A percentile compares a stretch with the other conserved stretches of the same genome.
These are phyloP conservation scores for Drosophila bunnanda DNA, from an alignment of 2,888 invertebrate species.

Conservation along the genomic window DNA sequence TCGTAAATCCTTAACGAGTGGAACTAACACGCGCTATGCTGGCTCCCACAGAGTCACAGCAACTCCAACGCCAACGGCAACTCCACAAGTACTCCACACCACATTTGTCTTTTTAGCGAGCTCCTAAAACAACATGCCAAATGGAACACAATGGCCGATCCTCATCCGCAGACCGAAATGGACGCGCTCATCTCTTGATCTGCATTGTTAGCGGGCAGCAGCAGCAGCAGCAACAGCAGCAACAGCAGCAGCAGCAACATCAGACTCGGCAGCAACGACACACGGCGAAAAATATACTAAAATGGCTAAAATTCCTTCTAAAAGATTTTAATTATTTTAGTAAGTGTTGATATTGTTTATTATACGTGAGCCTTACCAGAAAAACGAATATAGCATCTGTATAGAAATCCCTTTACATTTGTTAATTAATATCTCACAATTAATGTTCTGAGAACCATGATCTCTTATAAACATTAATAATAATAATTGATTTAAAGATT, in stretches of 20 bases:
- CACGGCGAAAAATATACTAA: conserved; percentile 9
- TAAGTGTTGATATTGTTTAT: not conserved
- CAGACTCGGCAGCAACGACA: conserved; percentile 2
- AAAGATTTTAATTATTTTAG: not conserved
- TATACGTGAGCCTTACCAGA: too few relatives aligned
- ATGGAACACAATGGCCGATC: conserved; percentile 77
- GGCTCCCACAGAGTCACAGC: conserved; percentile 7
- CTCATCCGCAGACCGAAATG: conserved; percentile 69
- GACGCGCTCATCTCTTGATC: conserved; percentile 77
- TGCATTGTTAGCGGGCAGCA: conserved; percentile 73
- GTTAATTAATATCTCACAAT: too few relatives aligned
- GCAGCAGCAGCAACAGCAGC: conserved; percentile 11
- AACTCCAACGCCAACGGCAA: not conserved
- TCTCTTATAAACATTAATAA: too few relatives aligned
- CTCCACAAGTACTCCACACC: conserved; percentile 46
- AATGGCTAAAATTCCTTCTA: not conserved
- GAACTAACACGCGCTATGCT: conserved; percentile 79
- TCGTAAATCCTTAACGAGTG: conserved; percentile 85
- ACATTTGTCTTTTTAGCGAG: conserved; percentile 77
- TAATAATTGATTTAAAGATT: too few relatives aligned
- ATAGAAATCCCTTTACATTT: too few relatives aligned
- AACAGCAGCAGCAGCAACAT: not conserved
- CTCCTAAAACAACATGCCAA: conserved; percentile 65
- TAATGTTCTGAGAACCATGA: too few relatives aligned
- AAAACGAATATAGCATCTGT: too few relatives aligned